Evolutionary conservation across 2,888 invertebrate genomes (phyloP).

Genomic region (Melikaiella ostensackeni): DNA sequence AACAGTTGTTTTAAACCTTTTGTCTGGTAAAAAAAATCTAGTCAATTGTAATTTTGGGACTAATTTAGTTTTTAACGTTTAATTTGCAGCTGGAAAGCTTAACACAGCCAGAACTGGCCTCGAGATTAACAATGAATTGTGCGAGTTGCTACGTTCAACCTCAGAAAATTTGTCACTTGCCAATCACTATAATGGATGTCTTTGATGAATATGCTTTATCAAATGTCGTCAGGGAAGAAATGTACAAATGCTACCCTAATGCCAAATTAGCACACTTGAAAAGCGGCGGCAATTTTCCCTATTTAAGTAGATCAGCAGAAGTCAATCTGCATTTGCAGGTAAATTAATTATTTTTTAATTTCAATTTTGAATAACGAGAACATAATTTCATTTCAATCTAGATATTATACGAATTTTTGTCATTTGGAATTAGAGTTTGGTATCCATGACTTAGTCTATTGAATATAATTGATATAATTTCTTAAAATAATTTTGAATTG

Average conservation of each 20-base stretch:
- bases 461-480: neutral
- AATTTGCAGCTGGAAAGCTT: conserved; percentile 86
- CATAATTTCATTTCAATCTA: conserved; percentile 10
- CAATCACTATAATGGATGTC: conserved; percentile 92
- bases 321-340: conserved; percentile 94
- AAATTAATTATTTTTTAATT: conserved; percentile 45
- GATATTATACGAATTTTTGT: conserved; percentile 31
- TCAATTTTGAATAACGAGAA: neutral
- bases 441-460: too few species aligned
- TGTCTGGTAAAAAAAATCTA: too few species aligned
- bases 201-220: conserved; percentile 93
- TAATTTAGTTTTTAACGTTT: conserved; percentile 41
- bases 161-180: conserved; percentile 83
- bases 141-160: conserved; percentile 88
- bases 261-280: conserved; percentile 93
- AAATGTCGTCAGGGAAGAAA: conserved; percentile 86
- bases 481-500: conserved; percentile 62
- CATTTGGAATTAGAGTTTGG: neutral
- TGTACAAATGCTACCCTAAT: conserved; percentile 91
- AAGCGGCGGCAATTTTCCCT: conserved; percentile 94
- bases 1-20: too few species aligned
- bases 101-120: conserved; percentile 90
- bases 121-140: conserved; percentile 92
- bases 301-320: conserved; percentile 91
- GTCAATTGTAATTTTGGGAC: neutral